Evolutionary conservation across 2,113 vertebrate species (phyloP).

Genomic region (Pyrgilauda ruficollis): DNA sequence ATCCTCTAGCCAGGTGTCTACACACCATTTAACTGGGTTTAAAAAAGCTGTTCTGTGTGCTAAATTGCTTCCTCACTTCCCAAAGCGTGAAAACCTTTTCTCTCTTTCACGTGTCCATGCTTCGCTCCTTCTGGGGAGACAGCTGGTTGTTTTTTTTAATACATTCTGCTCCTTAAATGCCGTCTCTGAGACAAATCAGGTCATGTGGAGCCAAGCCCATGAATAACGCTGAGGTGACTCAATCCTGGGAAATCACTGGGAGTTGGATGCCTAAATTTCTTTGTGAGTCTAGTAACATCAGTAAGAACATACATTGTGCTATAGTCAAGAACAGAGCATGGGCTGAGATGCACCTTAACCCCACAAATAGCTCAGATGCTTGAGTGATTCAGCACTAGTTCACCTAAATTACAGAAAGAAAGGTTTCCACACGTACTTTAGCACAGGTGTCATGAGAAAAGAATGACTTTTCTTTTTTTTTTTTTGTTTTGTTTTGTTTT

Average conservation of each 20-base stretch:
- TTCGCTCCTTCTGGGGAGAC: slow-evolving; percentile 52
- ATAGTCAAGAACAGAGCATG: not conserved
- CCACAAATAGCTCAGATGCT: not conserved
- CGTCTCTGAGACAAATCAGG: not conserved
- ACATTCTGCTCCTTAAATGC: slow-evolving; percentile 27
- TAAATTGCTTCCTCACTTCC: slow-evolving; percentile 66
- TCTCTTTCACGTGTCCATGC: not conserved
- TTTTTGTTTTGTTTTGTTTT: too few relatives aligned
- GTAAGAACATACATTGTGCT: not conserved
- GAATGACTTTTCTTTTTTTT: not conserved
- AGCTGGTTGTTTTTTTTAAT: slow-evolving; percentile 20
- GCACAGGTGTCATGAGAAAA: not conserved
- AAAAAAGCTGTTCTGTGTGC: slow-evolving; percentile 56
- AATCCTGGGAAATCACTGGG: not conserved
- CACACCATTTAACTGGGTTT: slow-evolving; percentile 69
- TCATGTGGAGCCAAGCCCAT: not conserved
- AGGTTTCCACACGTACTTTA: not conserved
- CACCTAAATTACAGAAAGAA: not conserved
- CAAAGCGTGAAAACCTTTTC: slow-evolving; percentile 46
- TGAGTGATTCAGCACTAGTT: not conserved
- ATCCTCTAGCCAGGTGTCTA: slow-evolving; percentile 72
- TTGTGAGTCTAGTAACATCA: not conserved
- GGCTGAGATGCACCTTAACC: not conserved
- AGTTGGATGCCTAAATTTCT: not conserved
- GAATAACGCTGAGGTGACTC: not conserved